These are phyloP conservation scores for Melitaea athalia DNA, from an alignment of 2,888 invertebrate species.

Conservation along the genomic window DNA sequence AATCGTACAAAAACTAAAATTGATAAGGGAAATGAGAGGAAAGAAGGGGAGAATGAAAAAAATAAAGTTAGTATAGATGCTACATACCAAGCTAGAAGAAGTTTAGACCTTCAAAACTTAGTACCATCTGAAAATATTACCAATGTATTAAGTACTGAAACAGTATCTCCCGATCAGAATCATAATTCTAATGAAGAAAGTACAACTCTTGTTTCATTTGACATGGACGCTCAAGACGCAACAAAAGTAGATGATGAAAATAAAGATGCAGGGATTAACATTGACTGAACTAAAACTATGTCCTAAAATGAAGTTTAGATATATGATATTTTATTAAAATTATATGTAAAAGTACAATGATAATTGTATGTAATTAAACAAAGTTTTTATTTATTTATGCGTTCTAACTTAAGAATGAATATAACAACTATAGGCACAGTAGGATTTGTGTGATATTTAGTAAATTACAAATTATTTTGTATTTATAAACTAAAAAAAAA, in stretches of 20 bases:
- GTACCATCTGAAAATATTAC: neutral
- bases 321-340: no score
- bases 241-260: neutral
- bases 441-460: no score
- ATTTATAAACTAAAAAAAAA: no score
- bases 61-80: conserved; percentile 9
- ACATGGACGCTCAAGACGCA: neutral
- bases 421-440: no score
- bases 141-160: conserved; percentile 1
- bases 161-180: neutral
- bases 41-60: neutral
- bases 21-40: conserved; percentile 10
- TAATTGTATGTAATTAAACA: no score
- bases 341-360: no score
- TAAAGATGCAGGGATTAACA: neutral
- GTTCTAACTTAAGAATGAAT: no score
- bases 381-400: no score
- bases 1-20: conserved; percentile 16
- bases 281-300: neutral
- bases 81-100: conserved; percentile 9
- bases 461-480: no score
- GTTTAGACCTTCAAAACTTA: conserved; percentile 9
- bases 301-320: no score
- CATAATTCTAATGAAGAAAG: neutral
- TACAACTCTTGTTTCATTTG: neutral